Evolutionary conservation across 2,888 invertebrate genomes (phyloP), one percentile per base, ranked within the genome.

Genomic region (Cacoxenus indagator): DNA sequence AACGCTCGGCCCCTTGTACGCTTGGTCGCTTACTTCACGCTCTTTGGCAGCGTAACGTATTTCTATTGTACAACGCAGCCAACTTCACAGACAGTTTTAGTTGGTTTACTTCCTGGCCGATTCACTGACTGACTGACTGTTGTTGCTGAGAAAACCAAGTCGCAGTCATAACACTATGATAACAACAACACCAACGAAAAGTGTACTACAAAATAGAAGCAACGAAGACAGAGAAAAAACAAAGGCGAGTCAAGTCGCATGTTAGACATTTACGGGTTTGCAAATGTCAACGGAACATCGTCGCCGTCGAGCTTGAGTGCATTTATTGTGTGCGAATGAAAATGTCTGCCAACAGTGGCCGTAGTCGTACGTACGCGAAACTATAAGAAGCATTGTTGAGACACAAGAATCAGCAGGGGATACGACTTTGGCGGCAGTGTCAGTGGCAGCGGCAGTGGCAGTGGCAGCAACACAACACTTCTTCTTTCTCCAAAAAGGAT

Each of bases 251-350:
- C n/a, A n/a, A n/a, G n/a, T n/a, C n/a, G 65, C 55, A 65, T 70
- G 72, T 67, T 70, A 72, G 67, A 73, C 73, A 57, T 70, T 73
- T 70, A 70, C 70, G 24, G n/a, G 70, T 46, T 67, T 70, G 65
- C 70, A 48, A 9, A 57, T 57, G 62, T 65, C 54, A 61, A 61
- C 61, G 61, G 61, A 61, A 61, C 61, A 61, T 37, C 61, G 61
- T 61, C 61, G 61, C 61, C 61, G 61, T 31, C 26, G 55, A 26
- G 55, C 55, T 55, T 27, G 55, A 55, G 26, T 26, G 26, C 55
- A 27, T 55, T 55, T 55, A 55, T 55, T 55, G 55, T 55, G 55
- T 55, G 55, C 55, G 55, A 55, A 55, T 17, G 27, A 6, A n/a
- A 55, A 55, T 55, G 55, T 55, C 19, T 55, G 27, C 55, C 4